Evolutionary conservation across 2,797 vertebrate species (phyloP), one percentile per base, ranked within the genome.

Genomic region (Dendrocincla fuliginosa): DNA sequence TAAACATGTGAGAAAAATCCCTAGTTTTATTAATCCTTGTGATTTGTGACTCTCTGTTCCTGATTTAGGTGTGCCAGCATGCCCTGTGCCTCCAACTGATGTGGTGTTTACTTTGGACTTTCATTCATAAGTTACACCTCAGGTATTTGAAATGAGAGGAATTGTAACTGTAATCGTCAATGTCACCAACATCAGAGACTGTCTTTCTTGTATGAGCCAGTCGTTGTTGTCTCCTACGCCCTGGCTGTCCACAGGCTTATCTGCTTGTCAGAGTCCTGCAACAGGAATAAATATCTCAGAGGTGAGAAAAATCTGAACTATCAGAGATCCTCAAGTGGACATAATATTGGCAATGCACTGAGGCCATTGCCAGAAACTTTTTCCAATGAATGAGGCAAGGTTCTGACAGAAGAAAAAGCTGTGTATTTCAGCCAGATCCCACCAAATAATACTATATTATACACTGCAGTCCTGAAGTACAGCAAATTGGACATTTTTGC

Each of bases 21-120:
- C 16, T 57, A 16, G 25, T 44, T 59, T 41, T 25, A 46, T 65
- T 68, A 69, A 49, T 28, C 16, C 13, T 73, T 71, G 11, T 42
- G 37, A 42, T 71, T 16, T 18, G 33, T 30, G 63, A 32, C 65
- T 39, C 30, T 87, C 42, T 82, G 39, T 9, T 67, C 10, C 76
- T 88, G 33, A n/a, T 79, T 57, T 89, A 98, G 98, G 82, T 87
- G 90, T 73, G 3, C 42, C 41, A 2, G 68, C 67, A 61, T 98
- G 98, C 46, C 98, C 98, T 3, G 94, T 96, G 13, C 98, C 97
- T 91, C 98, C 98, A 88, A 98, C 97, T 7, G 99, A 99, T 93
- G 89, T 98, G 94, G 98, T 98, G 18, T 98, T 99, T 55, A 98
- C 97, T n/a, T 95, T 98, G 65, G 98, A 98, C 89, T 98, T 98